Evolutionary conservation across 2,888 invertebrate genomes (phyloP), one percentile per base, ranked within the genome.

Genomic region (Pseudococcus viburni): DNA sequence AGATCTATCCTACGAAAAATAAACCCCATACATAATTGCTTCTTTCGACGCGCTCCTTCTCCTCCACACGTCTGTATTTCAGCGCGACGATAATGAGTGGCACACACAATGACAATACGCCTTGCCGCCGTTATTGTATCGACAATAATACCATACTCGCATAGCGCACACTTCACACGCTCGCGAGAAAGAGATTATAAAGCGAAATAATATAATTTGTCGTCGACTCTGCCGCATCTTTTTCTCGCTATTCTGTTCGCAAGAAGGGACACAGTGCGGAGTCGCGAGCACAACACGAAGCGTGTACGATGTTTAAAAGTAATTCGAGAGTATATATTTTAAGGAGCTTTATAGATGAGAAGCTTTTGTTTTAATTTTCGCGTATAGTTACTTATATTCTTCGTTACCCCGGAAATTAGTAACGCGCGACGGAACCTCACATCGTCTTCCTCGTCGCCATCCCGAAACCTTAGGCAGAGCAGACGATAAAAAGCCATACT

Each of bases 321-420:
- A 64, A 64, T 64, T 64, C 64, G 64, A 64, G 64, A 51, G 51
- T 51, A 51, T 64, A 64, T 64, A 64, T 64, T 64, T 64, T 64
- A 64, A 64, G 64, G 19, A 64, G 64, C 64, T 64, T 64, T 64
- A 64, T 22, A 64, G 64, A 64, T 51, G 51, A 51, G 22, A 64
- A 64, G 64, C 64, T 64, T 64, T 64, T 64, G 64, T 64, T 64
- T 64, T 64, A 64, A 64, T 64, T 64, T 64, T 64, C 64, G 64
- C 64, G 64, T 22, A 51, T 33, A 33, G 26, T 12, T 51, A 12
- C 15, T 7, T 19, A 19, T 64, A 12, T 5, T 51, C 5, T 12
- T 51, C 51, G 51, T 51, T 51, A 51, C 22, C 19, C 64, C 64
- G 64, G 64, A 64, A 64, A 64, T 64, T 64, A 64, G 64, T 64